phyloP scores from a whole-genome alignment of 2,113 vertebrate genomes.

The Abramis brama region DNA sequence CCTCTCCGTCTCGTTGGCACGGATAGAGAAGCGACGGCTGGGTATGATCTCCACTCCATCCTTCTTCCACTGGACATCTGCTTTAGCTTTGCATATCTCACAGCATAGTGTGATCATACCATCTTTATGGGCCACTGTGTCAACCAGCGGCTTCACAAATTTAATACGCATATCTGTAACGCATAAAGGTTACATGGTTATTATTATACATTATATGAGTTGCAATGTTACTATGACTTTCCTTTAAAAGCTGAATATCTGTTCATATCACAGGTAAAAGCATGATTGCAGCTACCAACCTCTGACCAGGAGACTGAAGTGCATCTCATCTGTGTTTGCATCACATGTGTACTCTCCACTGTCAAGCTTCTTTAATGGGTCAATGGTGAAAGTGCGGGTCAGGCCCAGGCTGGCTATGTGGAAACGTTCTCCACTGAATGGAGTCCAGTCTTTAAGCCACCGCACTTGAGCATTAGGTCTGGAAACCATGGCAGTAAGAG shows the following conservation, averaged over 20 bases:
- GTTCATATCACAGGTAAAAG: background rate
- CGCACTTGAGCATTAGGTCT: slow-evolving; percentile 69
- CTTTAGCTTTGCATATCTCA: slow-evolving; percentile 82
- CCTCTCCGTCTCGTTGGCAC: slow-evolving; percentile 79
- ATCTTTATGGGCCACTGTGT: slow-evolving; percentile 77
- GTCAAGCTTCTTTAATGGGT: slow-evolving; percentile 75
- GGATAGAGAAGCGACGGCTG: slow-evolving; percentile 70
- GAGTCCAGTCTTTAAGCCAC: slow-evolving; percentile 81
- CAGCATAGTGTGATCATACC: slow-evolving; percentile 82
- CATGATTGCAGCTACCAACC: slow-evolving; percentile 66
- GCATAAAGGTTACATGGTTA: slow-evolving; percentile 16
- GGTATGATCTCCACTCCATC: slow-evolving; percentile 75
- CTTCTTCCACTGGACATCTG: slow-evolving; percentile 84
- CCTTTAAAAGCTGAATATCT: background rate
- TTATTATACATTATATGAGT: background rate
- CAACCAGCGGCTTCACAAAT: slow-evolving; percentile 76
- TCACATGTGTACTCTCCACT: slow-evolving; percentile 84
- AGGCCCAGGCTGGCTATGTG: slow-evolving; percentile 71
- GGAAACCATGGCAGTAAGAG: slow-evolving; percentile 78
- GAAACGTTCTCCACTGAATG: slow-evolving; percentile 72
- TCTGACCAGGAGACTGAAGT: slow-evolving; percentile 82
- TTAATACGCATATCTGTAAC: slow-evolving; percentile 81
- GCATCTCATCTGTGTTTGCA: slow-evolving; percentile 76
- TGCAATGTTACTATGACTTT: background rate
- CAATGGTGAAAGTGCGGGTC: slow-evolving; percentile 76